These are phyloP conservation scores for Indicator maculatus DNA, from an alignment of 2,113 vertebrate genomes.

Conservation along the genomic window DNA sequence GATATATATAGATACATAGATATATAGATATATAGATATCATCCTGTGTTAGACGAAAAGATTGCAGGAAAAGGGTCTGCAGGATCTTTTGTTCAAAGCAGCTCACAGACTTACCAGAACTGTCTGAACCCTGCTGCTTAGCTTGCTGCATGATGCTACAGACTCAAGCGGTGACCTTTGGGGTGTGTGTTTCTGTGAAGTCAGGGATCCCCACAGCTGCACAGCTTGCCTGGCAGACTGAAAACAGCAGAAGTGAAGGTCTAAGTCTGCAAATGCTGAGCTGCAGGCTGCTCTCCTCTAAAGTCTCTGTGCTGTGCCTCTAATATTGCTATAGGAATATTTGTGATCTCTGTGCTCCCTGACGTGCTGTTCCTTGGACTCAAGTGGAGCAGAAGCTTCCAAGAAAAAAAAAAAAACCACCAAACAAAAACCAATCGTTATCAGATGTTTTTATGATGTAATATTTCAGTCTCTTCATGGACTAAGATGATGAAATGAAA, in stretches of 20 bases:
- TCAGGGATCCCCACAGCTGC: background rate
- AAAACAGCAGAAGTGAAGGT: background rate
- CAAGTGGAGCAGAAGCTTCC: background rate
- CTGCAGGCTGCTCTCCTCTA: background rate
- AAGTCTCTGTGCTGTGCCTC: background rate
- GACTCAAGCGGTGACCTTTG: background rate
- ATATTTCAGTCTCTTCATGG: background rate
- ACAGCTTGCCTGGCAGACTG: background rate
- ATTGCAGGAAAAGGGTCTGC: background rate
- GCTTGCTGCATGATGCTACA: rapidly evolving
- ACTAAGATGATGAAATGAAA: background rate
- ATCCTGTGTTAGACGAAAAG: background rate
- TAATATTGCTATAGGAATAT: background rate
- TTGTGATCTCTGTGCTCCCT: rapidly evolving
- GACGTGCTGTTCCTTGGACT: background rate
- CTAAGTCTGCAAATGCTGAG: background rate
- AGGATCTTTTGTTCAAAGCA: background rate
- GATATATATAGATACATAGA: too few relatives aligned
- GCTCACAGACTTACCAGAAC: background rate
- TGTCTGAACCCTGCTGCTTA: background rate
- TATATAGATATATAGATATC: background rate
- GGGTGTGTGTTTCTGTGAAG: background rate
- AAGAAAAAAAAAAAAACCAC: background rate
- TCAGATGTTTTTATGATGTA: background rate
- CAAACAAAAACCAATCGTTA: background rate